These are phyloP conservation scores for Myocastor coypus DNA, from an alignment of 2,113 vertebrate species.

Conservation along the genomic window DNA sequence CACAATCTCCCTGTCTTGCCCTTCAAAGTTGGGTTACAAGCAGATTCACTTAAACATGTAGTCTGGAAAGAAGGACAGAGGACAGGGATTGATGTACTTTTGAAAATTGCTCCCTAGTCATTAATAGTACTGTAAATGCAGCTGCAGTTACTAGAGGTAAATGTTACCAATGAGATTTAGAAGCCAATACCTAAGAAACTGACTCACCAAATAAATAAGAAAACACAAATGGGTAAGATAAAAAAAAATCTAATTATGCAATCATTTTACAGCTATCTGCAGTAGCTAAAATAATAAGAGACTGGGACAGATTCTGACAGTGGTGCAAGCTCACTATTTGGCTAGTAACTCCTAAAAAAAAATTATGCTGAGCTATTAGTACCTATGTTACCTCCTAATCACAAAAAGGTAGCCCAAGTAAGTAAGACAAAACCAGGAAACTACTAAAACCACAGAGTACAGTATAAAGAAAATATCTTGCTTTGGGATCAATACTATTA, in stretches of 20 bases:
- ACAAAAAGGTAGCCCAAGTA: neutral
- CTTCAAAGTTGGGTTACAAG: neutral
- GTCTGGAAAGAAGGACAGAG: neutral
- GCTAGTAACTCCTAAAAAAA: neutral
- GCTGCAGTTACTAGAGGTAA: neutral
- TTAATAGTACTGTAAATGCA: neutral
- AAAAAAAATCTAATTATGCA: conserved; percentile 16
- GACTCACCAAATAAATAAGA: neutral
- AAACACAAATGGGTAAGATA: conserved; percentile 9
- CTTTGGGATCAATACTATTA: neutral
- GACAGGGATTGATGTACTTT: neutral
- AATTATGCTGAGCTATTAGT: neutral
- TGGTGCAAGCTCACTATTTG: neutral
- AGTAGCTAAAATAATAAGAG: neutral
- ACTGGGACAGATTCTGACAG: neutral
- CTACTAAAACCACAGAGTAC: neutral
- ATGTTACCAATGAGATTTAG: conserved; percentile 5
- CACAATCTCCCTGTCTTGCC: neutral
- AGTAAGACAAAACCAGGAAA: neutral
- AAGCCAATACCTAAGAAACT: neutral
- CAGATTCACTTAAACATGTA: neutral
- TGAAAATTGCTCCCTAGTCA: neutral
- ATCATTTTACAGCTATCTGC: neutral
- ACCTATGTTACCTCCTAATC: neutral
- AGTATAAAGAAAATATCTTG: neutral